Evolutionary conservation across 2,888 invertebrate species (phyloP), one percentile per base, ranked within the genome.

Genomic region (Lepetodrilus schrolli): DNA sequence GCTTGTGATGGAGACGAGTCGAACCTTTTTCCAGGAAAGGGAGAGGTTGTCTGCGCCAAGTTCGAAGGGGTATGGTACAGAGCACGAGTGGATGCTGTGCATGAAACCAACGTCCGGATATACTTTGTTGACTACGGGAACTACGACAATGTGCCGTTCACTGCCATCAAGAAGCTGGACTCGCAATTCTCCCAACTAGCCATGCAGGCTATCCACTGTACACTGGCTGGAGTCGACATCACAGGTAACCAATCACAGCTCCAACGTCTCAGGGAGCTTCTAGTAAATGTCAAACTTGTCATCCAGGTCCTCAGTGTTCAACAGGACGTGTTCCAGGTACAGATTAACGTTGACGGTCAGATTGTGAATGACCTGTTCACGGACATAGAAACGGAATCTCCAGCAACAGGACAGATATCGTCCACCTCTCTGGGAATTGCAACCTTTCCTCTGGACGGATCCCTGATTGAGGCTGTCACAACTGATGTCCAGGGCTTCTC

Each of bases 71-170:
- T 72, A 5, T 86, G 86, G 86, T 84, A 84, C 72, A 73, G 86
- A 21, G 85, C 80, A 7, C 77, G 79, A 34, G 82, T 84, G 10
- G 38, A 76, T 7, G 48, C 73, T 8, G 36, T 83, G 1, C 48
- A 71, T 8, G 71, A 75, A 8, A 70, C 48, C 13, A 73, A 76
- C 2, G 80, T 76, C 37, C 70, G 70, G 4, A 76, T 85, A 1
- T 72, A 65, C 17, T 89, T 84, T 74, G 71, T 88, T 8, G 89
- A 89, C 78, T 88, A 84, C 77, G 87, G 88, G 0, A 89, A 89
- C 76, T 50, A 66, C 5, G 85, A 86, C 38, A 65, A 49, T 26
- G 79, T 78, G 1, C 50, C 69, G 0, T 74, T 78, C 13, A 48
- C 51, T 4, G 65, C 51, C 47, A 73, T 88, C 36, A 77, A 82